Evolutionary conservation across 2,113 vertebrate species (phyloP), one percentile per base, ranked within the genome.

Genomic region (Odontophorus gujanensis): DNA sequence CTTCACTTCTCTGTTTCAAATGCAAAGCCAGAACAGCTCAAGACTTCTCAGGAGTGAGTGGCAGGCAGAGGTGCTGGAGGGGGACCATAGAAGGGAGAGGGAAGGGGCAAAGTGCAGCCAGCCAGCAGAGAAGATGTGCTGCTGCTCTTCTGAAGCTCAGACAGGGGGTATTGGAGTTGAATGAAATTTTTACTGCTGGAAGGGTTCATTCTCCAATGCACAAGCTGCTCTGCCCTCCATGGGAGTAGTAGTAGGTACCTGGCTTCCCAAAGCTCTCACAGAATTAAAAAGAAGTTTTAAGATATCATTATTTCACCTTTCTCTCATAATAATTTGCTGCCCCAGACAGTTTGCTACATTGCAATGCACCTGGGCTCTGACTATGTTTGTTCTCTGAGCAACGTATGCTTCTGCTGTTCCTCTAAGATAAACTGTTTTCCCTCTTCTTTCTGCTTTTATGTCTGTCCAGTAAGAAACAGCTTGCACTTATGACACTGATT

Each of bases 31-130:
- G 72, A 57, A 21, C 3, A 5, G 13, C 7, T 63, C 2, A 6
- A 55, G 65, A 68, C 32, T 38, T 50, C 59, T 62, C 24, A 50
- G 43, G 20, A 75, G 62, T 7, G 11, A 83, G 43, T 11, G 28
- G 20, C 17, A 53, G 62, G 55, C 0, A 3, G 58, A 58, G 43
- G 24, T 59, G 21, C 8, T 5, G 6, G 6, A 18, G 26, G 19
- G n/a, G 8, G 11, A 59, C 21, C 6, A 9, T 16, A 19, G 0
- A 0, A 42, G 11, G 30, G 6, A 6, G 26, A 4, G 14, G 13
- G 15, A 80, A 75, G 67, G 15, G 36, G 32, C 30, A 13, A 84
- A 80, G 74, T 12, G 17, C 22, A 59, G 22, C 40, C 20, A 40
- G 32, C 0, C 2, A 55, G 22, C 22, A 45, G 15, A 4, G 17